Base-by-base conservation (phyloP, 2,888 invertebrate genomes). In the Orthosia cruda region DNA sequence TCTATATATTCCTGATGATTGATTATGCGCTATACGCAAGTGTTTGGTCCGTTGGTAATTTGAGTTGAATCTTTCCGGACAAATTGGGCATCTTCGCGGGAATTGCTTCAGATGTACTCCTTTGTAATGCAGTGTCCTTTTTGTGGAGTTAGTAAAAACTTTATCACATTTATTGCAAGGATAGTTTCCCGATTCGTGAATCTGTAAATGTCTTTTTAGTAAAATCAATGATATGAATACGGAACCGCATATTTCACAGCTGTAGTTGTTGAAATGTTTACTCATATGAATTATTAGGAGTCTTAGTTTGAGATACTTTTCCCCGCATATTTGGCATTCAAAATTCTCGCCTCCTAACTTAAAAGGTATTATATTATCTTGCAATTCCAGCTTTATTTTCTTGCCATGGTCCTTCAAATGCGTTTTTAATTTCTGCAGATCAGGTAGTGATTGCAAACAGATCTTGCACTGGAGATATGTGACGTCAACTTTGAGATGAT, bases 281-380 rank as follows among this genome's bases (percentile, higher is more conserved):
- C 91, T 96, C 96, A 96, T 96, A 57, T 96, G 96, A 9, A 94
- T 94, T 2, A 94, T 91, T 0, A 96, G 84, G 0, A 93, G 80
- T 74, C 94, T 89, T 0, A 96, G 76, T 81, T 94, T 95, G 0
- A 90, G 74, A 74, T 91, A 95, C 4, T 74, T 87, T 69, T 93
- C 94, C 0, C 89, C 89, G 47, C 96, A 96, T 3, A 95, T 80
- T 86, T 95, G 95, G 67, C 96, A 96, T 57, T 93, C 91, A 55
- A 94, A 94, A 13, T 79, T 81, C 1, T 91, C 86, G 0, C 83
- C 91, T n/a, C 87, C 91, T 32, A 96, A 87, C 74, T 94, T 95
- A 59, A 93, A 95, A 0, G 96, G 96, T 54, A 96, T 92, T 4
- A 96, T 88, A 84, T 95, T 94, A 71, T 95, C 95, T 77, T 93